These are phyloP conservation scores for Hepsetus odoe DNA, from an alignment of 2,113 vertebrate species.

Conservation along the genomic window DNA sequence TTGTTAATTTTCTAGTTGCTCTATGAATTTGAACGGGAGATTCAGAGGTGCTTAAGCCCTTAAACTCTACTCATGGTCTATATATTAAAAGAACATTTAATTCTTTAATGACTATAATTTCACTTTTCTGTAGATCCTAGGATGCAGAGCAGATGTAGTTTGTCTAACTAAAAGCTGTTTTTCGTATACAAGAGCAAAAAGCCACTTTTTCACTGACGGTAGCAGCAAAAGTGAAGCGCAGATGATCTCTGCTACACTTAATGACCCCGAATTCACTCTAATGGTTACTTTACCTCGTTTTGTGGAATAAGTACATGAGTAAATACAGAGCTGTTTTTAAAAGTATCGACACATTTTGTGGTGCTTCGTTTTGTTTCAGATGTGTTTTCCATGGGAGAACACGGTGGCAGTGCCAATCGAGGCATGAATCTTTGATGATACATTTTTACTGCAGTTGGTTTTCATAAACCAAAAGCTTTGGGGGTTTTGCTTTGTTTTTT, in stretches of 20 bases:
- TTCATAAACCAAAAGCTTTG: constrained; percentile 32
- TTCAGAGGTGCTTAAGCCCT: constrained; percentile 66
- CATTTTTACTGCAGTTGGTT: constrained; percentile 37
- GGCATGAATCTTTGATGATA: constrained; percentile 16
- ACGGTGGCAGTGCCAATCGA: constrained; percentile 8
- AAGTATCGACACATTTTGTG: constrained; percentile 56
- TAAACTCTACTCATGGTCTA: constrained; percentile 60
- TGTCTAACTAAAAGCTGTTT: constrained; percentile 69
- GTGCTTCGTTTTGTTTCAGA: constrained; percentile 47
- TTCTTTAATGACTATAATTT: constrained; percentile 72
- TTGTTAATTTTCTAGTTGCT: constrained; percentile 62
- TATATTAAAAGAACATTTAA: constrained; percentile 65
- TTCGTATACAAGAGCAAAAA: constrained; percentile 40
- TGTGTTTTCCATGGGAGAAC: constrained; percentile 31
- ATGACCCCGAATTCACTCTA: constrained; percentile 10
- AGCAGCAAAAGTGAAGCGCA: constrained; percentile 3
- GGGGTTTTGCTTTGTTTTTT: background rate
- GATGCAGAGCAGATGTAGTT: constrained; percentile 69
- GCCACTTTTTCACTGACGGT: constrained; percentile 15
- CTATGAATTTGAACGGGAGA: constrained; percentile 62
- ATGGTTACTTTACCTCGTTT: constrained; percentile 1
- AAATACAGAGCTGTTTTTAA: constrained; percentile 55
- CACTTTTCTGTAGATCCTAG: constrained; percentile 75
- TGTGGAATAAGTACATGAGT: constrained; percentile 23
- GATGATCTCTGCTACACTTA: constrained; percentile 1